These are phyloP conservation scores for Bemisia tabaci DNA, from an alignment of 1,140 invertebrate species.

Conservation along the genomic window DNA sequence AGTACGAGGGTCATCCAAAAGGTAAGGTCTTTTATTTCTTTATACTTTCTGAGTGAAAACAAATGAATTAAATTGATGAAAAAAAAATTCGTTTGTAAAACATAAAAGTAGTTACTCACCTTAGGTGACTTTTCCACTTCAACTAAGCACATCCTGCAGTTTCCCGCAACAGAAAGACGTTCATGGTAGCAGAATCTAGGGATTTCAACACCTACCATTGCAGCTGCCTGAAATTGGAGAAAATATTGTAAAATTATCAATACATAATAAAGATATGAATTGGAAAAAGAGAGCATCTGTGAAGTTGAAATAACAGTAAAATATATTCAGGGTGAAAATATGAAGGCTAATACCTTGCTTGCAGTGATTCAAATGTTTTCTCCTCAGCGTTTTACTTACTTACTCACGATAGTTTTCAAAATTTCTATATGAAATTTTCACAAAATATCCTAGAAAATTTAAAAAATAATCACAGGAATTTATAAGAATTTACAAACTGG, in stretches of 20 bases:
- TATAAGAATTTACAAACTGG: too few species aligned
- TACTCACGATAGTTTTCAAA: too few species aligned
- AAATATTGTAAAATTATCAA: slow-evolving; percentile 7
- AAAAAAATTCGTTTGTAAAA: too few species aligned
- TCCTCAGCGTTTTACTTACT: too few species aligned
- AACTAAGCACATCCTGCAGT: slow-evolving; percentile 98
- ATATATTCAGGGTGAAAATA: neutral
- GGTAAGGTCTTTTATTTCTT: too few species aligned
- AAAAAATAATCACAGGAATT: too few species aligned
- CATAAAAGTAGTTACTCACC: too few species aligned
- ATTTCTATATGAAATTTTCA: too few species aligned
- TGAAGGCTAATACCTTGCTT: neutral
- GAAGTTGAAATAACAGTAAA: neutral
- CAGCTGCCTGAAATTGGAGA: slow-evolving; percentile 61
- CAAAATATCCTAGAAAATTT: too few species aligned
- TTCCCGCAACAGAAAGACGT: slow-evolving; percentile 91
- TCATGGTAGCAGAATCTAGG: slow-evolving; percentile 99
- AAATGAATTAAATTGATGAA: too few species aligned
- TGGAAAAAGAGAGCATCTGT: neutral
- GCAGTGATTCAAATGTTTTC: neutral
- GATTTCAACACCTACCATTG: slow-evolving; percentile 91
- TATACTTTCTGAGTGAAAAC: too few species aligned
- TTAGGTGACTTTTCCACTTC: slow-evolving; percentile 93
- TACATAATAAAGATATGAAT: neutral
- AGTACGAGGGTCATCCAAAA: too few species aligned